Base-by-base conservation (phyloP, 2,888 invertebrate species). In the Bimastos eiseni region DNA sequence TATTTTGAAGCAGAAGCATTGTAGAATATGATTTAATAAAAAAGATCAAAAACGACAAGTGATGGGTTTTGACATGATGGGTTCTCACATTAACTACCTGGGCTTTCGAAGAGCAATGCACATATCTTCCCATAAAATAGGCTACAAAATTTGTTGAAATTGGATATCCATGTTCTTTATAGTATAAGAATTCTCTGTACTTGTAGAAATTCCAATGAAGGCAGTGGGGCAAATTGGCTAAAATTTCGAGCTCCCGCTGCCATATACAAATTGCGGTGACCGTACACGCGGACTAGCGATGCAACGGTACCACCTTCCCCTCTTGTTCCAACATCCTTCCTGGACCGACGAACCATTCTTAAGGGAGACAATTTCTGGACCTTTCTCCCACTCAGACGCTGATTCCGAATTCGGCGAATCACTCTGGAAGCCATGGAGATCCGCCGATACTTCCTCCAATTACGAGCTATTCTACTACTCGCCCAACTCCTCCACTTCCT, bases 271-370 rank as follows among this genome's bases (percentile, higher is more conserved):
- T 1, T n/a, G 49, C 70, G 70, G n/a, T 70, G 70, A 17, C 17
- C 30, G 8, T n/a, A 70, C 11, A n/a, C 70, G 13, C 70, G 0
- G 11, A 1, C 30, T n/a, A n/a, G 70, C 6, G n/a, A 70, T 70
- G 70, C n/a, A 11, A 70, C n/a, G 30, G 30, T 70, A n/a, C 70
- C 30, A 70, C 13, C n/a, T 70, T 70, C n/a, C 70, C n/a, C 70
- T 70, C 70, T n/a, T 70, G n/a, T 70, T 70, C 70, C 70, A 30
- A n/a, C 70, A n/a, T 70, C 70, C 70, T 70, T 70, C 70, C 70
- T 70, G 70, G 70, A 70, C 70, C 0, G 70, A 70, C 17, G 70
- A 70, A 70, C 70, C 70, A 70, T 70, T n/a, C 70, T 17, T 70
- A n/a, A 13, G 0, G 70, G n/a, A 70, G 30, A 70, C 70, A n/a